Evolutionary conservation across 2,113 vertebrate species (phyloP), one percentile per base, ranked within the genome.

Genomic region (Aptenodytes patagonicus): DNA sequence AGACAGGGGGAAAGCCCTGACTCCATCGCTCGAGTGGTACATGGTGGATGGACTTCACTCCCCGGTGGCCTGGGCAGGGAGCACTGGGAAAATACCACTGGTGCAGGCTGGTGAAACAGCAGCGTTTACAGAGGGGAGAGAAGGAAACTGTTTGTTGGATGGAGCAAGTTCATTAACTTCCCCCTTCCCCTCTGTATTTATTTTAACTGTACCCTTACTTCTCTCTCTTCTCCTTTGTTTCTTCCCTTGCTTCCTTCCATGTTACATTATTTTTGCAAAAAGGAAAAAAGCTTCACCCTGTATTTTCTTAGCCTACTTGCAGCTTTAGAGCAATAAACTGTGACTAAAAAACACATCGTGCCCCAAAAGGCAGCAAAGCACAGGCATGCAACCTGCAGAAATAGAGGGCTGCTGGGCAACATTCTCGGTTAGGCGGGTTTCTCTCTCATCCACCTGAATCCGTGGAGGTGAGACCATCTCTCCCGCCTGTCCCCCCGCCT

Each of bases 141-240:
- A 91, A 94, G 42, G 93, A 95, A 94, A 87, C 55, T 38, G 62
- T 92, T 94, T 91, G 90, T 96, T 95, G 83, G 91, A 70, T 0
- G 2, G 38, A 70, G 42, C 58, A 85, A 84, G 81, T 72, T 97
- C 79, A 94, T 97, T 95, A 90, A 87, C 83, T 87, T 95, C 46
- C 77, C 90, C 38, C 68, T 81, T 92, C 64, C 78, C 20, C 26
- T 93, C 47, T 71, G 16, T 86, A 84, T 91, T 95, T 96, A 73
- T 89, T 94, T 95, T 93, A 93, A 82, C 87, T 69, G 36, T 91
- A 28, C 55, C 81, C 21, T 79, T 72, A 62, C 61, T 91, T 92
- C 36, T 64, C 0, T 91, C 58, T 79, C 57, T 93, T 69, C 77
- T 76, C 47, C 26, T 77, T 58, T 95, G 86, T 94, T 96, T 92